Conservation (phyloP, 2,113 vertebrate genomes). For the Phrynosoma platyrhinos region DNA sequence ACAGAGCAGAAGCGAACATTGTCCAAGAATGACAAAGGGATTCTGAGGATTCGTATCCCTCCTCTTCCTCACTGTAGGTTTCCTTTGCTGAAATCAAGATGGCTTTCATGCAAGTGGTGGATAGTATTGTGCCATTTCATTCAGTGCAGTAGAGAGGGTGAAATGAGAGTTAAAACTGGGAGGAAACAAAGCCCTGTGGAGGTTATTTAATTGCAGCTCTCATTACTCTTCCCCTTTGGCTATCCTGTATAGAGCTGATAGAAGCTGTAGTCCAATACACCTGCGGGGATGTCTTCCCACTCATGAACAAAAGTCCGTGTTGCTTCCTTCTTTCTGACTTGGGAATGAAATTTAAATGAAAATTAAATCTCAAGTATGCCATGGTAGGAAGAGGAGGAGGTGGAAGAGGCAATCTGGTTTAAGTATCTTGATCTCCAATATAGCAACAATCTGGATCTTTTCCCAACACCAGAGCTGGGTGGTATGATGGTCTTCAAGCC, state of each 20-base stretch:
- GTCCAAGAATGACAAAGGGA: not conserved
- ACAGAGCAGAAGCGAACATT: not conserved
- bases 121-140: not conserved
- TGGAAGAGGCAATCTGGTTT: not conserved
- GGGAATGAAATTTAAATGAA: not conserved
- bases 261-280: too few species aligned
- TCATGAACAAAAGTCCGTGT: too few species aligned
- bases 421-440: not conserved
- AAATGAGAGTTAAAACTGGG: not conserved
- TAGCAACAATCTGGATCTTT: not conserved
- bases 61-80: not conserved
- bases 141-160: not conserved
- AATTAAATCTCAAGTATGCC: not conserved
- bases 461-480: not conserved
- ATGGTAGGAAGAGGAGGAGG: not conserved
- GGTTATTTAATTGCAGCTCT: not conserved
- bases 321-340: not conserved
- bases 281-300: not conserved
- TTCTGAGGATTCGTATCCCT: not conserved
- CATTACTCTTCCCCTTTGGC: too few species aligned
- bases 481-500: not conserved
- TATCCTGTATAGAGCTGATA: too few species aligned
- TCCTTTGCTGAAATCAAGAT: not conserved
- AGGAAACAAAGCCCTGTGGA: not conserved
- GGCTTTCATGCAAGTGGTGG: not conserved